Evolutionary conservation across 2,797 vertebrate genomes (phyloP).

Genomic region (Pyrocephalus nanus): DNA sequence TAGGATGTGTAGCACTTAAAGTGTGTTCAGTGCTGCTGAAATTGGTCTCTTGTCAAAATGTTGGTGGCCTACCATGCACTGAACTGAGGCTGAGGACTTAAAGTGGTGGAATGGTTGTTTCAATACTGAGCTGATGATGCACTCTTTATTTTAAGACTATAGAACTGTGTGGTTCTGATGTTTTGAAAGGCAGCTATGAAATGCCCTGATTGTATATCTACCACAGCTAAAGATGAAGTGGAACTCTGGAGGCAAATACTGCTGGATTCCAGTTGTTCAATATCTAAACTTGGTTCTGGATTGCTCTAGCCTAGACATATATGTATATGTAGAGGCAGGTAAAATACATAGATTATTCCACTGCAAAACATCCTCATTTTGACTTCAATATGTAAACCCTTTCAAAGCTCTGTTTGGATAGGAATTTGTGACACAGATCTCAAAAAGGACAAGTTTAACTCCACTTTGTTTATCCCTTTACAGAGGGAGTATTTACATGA

Average conservation of each 20-base stretch:
- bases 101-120: constrained; percentile 47
- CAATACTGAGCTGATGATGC: constrained; percentile 41
- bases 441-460: neutral
- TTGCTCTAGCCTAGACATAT: neutral
- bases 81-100: neutral
- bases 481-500: neutral
- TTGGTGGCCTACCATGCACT: neutral
- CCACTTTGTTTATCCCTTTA: neutral
- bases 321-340: neutral
- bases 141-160: constrained; percentile 47
- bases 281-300: neutral
- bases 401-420: neutral
- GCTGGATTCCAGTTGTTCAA: neutral
- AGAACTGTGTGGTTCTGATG: constrained; percentile 19
- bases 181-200: constrained; percentile 34
- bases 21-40: constrained; percentile 15
- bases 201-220: neutral
- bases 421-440: neutral
- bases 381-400: neutral
- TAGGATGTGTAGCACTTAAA: neutral
- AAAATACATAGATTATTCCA: neutral
- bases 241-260: neutral
- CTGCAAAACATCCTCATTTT: neutral
- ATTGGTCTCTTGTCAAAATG: constrained; percentile 1
- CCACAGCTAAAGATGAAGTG: neutral